Percentiles rank a stretch among this genome's conserved stretches.
Evolutionary conservation across 2,113 vertebrate species (phyloP).

Genomic region (Ictalurus furcatus): DNA sequence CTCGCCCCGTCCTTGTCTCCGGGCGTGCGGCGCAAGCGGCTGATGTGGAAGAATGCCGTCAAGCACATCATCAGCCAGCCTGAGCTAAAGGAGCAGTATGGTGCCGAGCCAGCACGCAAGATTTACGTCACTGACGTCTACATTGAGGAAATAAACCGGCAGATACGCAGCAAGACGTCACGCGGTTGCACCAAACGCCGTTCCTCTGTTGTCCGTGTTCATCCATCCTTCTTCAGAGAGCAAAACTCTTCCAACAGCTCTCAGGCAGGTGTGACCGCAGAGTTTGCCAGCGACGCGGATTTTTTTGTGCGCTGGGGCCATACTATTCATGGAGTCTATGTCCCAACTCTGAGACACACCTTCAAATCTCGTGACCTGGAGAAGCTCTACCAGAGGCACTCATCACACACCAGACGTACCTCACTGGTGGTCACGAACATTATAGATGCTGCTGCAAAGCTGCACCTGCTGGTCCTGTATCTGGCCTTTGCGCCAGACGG

Average conservation of each 20-base stretch:
- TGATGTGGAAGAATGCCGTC: constrained; percentile 72
- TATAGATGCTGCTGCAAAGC: constrained; percentile 71
- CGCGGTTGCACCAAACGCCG: constrained; percentile 66
- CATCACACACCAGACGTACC: constrained; percentile 69
- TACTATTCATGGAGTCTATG: constrained; percentile 62
- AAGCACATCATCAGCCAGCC: constrained; percentile 73
- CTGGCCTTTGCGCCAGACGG: constrained; percentile 61
- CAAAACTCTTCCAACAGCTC: constrained; percentile 51
- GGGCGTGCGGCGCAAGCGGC: constrained; percentile 67
- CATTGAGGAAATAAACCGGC: constrained; percentile 73
- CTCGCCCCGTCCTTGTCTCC: constrained; percentile 60
- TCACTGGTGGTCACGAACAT: constrained; percentile 72
- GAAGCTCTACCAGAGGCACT: constrained; percentile 76
- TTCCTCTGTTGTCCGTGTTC: constrained; percentile 60
- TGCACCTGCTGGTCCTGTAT: constrained; percentile 71
- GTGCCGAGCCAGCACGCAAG: constrained; percentile 68
- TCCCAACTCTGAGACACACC: constrained; percentile 72
- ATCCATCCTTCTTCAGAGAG: constrained; percentile 50
- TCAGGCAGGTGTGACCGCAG: neutral
- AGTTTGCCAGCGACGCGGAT: constrained; percentile 69
- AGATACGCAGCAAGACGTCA: constrained; percentile 70
- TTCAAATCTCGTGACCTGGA: constrained; percentile 74
- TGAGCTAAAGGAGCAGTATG: constrained; percentile 65
- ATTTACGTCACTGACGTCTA: constrained; percentile 73
- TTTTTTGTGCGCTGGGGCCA: constrained; percentile 71